Conservation (phyloP, 2,797 vertebrate species). For the Hippoglossus hippoglossus region DNA sequence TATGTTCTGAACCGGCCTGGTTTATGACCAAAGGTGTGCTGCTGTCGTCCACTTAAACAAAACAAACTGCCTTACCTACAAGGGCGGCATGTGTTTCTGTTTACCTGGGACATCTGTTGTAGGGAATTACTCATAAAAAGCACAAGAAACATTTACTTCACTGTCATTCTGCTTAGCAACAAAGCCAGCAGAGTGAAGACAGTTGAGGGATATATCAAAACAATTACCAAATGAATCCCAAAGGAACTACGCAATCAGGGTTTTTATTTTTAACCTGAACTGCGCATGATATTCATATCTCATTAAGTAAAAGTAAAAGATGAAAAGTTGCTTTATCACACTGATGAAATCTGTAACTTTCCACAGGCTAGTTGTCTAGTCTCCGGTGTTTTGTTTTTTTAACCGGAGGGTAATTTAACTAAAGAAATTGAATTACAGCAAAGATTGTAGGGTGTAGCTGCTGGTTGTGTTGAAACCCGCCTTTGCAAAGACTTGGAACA, state of each 20-base stretch:
- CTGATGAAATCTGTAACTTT: too few relatives aligned
- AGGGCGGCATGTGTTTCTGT: conserved; percentile 77
- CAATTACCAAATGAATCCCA: conserved; percentile 12
- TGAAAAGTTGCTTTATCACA: too few relatives aligned
- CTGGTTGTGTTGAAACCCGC: too few relatives aligned
- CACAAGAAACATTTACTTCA: conserved; percentile 48
- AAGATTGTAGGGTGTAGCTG: too few relatives aligned
- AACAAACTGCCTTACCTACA: conserved; percentile 55
- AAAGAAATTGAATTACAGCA: too few relatives aligned
- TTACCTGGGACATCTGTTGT: conserved; percentile 76
- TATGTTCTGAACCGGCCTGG: conserved; percentile 60
- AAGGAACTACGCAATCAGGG: background rate
- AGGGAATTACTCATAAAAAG: conserved; percentile 56
- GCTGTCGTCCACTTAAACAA: conserved; percentile 63
- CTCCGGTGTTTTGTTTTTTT: too few relatives aligned
- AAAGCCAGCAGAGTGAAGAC: conserved; percentile 41
- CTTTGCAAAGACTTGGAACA: too few relatives aligned
- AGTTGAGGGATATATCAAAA: conserved; percentile 13
- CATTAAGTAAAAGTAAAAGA: background rate
- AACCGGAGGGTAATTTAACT: too few relatives aligned
- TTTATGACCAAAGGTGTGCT: conserved; percentile 68
- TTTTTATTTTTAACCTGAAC: background rate
- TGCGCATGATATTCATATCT: background rate
- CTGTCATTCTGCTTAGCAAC: conserved; percentile 48
- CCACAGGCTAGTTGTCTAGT: too few relatives aligned